phyloP scores from a whole-genome alignment of 2,888 invertebrate genomes.

The Achlya flavicornis region DNA sequence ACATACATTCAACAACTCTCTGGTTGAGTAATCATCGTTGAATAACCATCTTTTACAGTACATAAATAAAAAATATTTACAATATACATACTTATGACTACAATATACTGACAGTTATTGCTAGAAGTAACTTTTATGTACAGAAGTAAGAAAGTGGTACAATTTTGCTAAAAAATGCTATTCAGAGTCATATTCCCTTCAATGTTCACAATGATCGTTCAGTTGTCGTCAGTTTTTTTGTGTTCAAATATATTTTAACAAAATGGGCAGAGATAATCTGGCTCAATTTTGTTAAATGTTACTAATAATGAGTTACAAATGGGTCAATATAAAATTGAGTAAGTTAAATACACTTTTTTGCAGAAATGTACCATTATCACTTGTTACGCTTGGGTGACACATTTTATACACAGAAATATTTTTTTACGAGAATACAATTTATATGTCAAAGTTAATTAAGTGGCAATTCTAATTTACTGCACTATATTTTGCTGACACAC shows the following conservation, averaged over 20 bases:
- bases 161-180: constrained; percentile 53
- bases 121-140: constrained; percentile 79
- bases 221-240: constrained; percentile 25
- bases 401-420: constrained; percentile 83
- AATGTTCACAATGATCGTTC: constrained; percentile 25
- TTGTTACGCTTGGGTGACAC: constrained; percentile 80
- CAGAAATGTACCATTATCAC: constrained; percentile 56
- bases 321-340: constrained; percentile 7
- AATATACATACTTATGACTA: constrained; percentile 78
- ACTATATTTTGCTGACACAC: constrained; percentile 83
- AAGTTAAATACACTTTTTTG: constrained; percentile 38
- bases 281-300: neutral
- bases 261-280: neutral
- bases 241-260: neutral
- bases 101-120: constrained; percentile 75
- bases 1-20: constrained; percentile 46
- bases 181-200: constrained; percentile 18
- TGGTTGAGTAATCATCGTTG: constrained; percentile 72
- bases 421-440: constrained; percentile 78
- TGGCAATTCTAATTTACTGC: constrained; percentile 81
- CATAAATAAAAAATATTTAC: constrained; percentile 78
- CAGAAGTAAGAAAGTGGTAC: constrained; percentile 62
- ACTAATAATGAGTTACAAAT: neutral
- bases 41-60: constrained; percentile 71
- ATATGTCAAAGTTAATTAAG: constrained; percentile 81